A percentile compares a stretch with the other conserved stretches of the same genome.
Evolutionary conservation across 1,140 invertebrate genomes (phyloP).

Genomic region (Mizuhopecten yessoensis): DNA sequence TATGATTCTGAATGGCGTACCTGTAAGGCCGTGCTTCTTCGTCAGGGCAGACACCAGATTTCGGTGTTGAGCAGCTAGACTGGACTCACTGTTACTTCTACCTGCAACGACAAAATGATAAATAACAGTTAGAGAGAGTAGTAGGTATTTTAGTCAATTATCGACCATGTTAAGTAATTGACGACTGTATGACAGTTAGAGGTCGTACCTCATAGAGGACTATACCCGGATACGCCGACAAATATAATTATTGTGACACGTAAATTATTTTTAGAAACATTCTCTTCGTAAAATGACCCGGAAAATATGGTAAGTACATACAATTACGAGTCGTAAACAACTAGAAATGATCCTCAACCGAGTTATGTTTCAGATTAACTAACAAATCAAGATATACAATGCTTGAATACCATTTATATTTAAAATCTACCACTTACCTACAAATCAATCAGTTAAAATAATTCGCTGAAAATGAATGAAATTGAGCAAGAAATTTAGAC

Average conservation of each 20-base stretch:
- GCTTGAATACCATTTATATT: background rate
- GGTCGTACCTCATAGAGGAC: background rate
- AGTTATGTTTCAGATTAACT: background rate
- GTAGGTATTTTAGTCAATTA: background rate
- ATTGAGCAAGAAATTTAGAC: background rate
- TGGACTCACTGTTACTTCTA: constrained; percentile 62
- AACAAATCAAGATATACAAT: background rate
- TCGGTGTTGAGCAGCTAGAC: constrained; percentile 67
- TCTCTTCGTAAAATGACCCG: background rate
- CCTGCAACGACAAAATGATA: constrained; percentile 55
- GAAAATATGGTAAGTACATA: constrained; percentile 32
- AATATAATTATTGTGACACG: constrained; percentile 9
- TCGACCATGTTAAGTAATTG: background rate
- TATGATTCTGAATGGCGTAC: background rate
- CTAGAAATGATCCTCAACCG: background rate
- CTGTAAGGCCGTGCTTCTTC: constrained; percentile 62
- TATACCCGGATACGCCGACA: background rate
- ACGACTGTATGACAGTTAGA: background rate
- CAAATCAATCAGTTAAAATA: background rate
- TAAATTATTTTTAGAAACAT: constrained; percentile 22
- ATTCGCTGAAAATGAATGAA: background rate
- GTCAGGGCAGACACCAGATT: constrained; percentile 72
- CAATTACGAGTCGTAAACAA: constrained; percentile 3
- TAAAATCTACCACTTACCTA: background rate
- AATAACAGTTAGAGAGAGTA: background rate